These are phyloP conservation scores for Chlorodrepanis virens DNA, from an alignment of 2,113 vertebrate genomes.

Conservation along the genomic window DNA sequence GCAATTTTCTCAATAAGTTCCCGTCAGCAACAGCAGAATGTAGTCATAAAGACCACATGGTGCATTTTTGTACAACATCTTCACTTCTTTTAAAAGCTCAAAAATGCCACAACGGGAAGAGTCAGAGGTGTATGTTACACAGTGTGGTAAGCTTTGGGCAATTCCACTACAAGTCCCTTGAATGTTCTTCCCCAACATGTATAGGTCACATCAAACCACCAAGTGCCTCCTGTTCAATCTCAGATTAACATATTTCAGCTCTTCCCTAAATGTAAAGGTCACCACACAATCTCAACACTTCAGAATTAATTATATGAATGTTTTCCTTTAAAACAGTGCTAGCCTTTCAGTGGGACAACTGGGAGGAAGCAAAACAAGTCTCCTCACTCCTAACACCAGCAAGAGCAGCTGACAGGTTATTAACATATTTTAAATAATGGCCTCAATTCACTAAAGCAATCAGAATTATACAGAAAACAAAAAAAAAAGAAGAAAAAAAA, in stretches of 20 bases:
- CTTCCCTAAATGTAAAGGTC: neutral
- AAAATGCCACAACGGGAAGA: neutral
- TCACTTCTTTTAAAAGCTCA: neutral
- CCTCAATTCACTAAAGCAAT: neutral
- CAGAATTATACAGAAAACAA: neutral
- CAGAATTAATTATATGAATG: neutral
- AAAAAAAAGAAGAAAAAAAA: neutral
- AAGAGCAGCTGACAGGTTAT: neutral
- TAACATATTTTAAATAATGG: constrained; percentile 12
- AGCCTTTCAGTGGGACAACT: neutral
- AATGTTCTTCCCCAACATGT: neutral
- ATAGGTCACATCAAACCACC: neutral
- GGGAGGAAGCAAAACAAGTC: neutral
- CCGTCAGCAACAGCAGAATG: neutral
- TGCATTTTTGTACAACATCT: neutral
- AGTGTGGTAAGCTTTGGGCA: neutral
- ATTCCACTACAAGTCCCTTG: neutral
- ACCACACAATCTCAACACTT: neutral
- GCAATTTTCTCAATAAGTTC: neutral
- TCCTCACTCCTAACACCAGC: neutral
- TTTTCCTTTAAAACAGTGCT: neutral
- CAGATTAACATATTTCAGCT: neutral
- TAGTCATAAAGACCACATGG: neutral
- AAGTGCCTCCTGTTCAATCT: neutral
- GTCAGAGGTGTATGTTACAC: neutral